phyloP scores from a whole-genome alignment of 2,797 vertebrate species.

The Rousettus madagascariensis region DNA sequence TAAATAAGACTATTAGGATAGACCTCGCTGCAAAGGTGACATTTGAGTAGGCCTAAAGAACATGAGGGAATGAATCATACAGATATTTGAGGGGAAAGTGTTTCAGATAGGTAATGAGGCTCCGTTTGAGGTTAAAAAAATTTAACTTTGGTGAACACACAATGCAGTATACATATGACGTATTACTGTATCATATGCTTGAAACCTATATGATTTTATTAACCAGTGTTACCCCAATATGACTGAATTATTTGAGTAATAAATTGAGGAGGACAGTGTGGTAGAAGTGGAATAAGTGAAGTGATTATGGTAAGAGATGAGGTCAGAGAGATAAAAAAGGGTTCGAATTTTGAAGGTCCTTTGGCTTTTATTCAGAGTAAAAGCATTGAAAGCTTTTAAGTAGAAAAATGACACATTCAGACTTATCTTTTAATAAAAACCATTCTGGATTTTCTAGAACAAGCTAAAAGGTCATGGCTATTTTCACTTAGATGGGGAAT shows the following conservation, averaged over 20 bases:
- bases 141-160: too few relatives aligned
- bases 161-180: too few relatives aligned
- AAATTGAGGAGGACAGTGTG: background rate
- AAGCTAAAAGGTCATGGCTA: background rate
- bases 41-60: background rate
- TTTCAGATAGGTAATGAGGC: background rate
- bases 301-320: background rate
- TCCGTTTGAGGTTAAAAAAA: background rate
- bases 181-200: too few relatives aligned
- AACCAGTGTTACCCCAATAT: too few relatives aligned
- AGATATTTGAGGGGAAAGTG: background rate
- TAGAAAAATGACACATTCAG: background rate
- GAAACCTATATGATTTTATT: too few relatives aligned
- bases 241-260: background rate
- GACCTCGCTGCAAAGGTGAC: background rate
- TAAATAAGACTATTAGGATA: slow-evolving; percentile 1
- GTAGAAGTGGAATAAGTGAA: background rate
- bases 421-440: slow-evolving; percentile 23
- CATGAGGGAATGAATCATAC: background rate
- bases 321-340: background rate
- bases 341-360: background rate
- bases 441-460: background rate
- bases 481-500: background rate
- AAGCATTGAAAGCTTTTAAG: background rate
- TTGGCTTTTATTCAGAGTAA: background rate